These are phyloP conservation scores for Saxidomus purpurata DNA, from an alignment of 1,140 invertebrate genomes.

Conservation along the genomic window DNA sequence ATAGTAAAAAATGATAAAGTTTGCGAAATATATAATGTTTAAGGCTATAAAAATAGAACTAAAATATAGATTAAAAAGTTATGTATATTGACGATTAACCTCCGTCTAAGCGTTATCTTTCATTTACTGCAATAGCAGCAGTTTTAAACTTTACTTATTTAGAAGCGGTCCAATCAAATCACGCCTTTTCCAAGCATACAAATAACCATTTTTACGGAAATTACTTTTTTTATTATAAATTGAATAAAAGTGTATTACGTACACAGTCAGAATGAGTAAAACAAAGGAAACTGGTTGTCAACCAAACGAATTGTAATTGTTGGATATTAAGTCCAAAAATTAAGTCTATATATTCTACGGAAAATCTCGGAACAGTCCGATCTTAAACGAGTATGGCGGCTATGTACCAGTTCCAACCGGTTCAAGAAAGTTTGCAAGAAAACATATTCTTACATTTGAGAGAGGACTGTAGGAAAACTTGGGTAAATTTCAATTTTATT, in stretches of 20 bases:
- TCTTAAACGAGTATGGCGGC: constrained; percentile 81
- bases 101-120: too few species aligned
- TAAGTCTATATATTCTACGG: too few species aligned
- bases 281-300: too few species aligned
- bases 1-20: background rate
- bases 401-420: constrained; percentile 86
- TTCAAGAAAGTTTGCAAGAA: constrained; percentile 78
- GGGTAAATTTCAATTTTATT: constrained; percentile 62
- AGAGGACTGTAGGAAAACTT: constrained; percentile 35
- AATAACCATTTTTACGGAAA: background rate
- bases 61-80: too few species aligned
- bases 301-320: too few species aligned
- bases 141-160: background rate
- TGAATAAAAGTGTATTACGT: background rate
- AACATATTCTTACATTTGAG: constrained; percentile 75
- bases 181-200: background rate
- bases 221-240: background rate
- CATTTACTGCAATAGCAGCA: too few species aligned
- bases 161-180: background rate
- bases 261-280: too few species aligned
- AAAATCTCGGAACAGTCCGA: constrained; percentile 73
- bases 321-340: too few species aligned
- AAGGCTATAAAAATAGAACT: too few species aligned
- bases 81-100: too few species aligned
- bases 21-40: too few species aligned